Evolutionary conservation across 1,140 invertebrate genomes (phyloP), one percentile per base, ranked within the genome.

Genomic region (Ganaspis sp.): DNA sequence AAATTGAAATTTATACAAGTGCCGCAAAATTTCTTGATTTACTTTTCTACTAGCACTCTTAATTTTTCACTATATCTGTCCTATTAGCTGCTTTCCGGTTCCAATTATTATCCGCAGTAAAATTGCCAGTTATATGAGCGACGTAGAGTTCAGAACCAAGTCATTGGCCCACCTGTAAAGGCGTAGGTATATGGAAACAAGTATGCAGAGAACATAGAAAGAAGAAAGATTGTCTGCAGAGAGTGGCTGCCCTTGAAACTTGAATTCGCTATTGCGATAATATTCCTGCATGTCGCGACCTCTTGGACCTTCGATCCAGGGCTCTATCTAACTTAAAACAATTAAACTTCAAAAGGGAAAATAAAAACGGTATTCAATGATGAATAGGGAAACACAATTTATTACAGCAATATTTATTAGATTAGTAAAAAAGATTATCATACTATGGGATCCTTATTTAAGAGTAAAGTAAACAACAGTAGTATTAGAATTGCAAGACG

Each of bases 201-300:
- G 12, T 26, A 23, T 64, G 54, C 21, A n/a, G 17, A 49, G 15
- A n/a, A 49, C 45, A 17, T n/a, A 26, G 38, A 54, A 77, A 49
- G 64, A 54, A 70, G 34, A 54, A 69, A 74, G 73, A 74, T 74
- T 74, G 69, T 74, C 69, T 26, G 73, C 38, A 19, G 54, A 58
- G 73, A 76, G 74, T 74, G 40, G 75, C 75, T 72, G 72, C 69
- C 75, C 74, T 80, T 80, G 78, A 76, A 76, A 75, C 64, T 72
- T 42, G 23, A 73, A 74, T 40, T 26, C 34, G 42, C 40, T 74
- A 58, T 75, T 72, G 53, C 45, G 70, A 69, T 74, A 76, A 69
- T 58, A 49, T 42, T 29, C 69, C 54, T 70, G 54, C 45, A 58
- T 42, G 73, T 74, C 9, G 73, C 73, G 19, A 72, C 34, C 73